Evolutionary conservation across 2,888 invertebrate species (phyloP).

Genomic region (Nemurella pictetii): DNA sequence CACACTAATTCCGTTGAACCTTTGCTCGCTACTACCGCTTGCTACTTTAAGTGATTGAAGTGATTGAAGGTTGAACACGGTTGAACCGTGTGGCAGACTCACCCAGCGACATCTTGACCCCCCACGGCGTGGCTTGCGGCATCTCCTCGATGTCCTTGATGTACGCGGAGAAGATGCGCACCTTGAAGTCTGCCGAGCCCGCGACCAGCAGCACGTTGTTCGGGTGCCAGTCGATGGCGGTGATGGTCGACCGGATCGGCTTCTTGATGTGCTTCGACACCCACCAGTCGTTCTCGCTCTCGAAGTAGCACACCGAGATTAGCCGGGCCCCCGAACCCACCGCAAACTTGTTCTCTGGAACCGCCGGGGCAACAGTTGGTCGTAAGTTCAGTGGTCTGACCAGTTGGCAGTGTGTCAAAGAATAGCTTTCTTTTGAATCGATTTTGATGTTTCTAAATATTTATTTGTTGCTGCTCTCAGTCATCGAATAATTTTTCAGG

Average conservation of each 20-base stretch:
- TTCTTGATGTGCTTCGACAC: slow-evolving; percentile 99
- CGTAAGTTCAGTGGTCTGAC: too few relatives aligned
- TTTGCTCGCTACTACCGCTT: too few relatives aligned
- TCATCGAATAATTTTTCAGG: too few relatives aligned
- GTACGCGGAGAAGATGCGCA: slow-evolving; percentile 91
- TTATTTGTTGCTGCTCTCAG: background rate
- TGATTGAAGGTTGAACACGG: too few relatives aligned
- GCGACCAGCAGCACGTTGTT: slow-evolving; percentile 93
- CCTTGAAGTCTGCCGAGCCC: slow-evolving; percentile 94
- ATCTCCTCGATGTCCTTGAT: slow-evolving; percentile 96
- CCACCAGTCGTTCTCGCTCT: slow-evolving; percentile 99
- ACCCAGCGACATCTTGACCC: slow-evolving; percentile 82
- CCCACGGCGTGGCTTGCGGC: slow-evolving; percentile 90
- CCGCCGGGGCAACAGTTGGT: background rate
- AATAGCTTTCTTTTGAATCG: background rate
- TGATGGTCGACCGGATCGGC: slow-evolving; percentile 95
- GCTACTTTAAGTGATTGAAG: too few relatives aligned
- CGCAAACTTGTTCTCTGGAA: slow-evolving; percentile 94
- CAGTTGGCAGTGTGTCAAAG: too few relatives aligned
- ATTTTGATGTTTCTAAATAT: background rate
- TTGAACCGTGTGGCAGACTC: too few relatives aligned
- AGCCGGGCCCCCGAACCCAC: slow-evolving; percentile 96
- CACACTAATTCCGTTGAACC: too few relatives aligned
- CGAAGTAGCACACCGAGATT: slow-evolving; percentile 97
- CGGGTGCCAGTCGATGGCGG: slow-evolving; percentile 98